Evolutionary conservation across 1,140 invertebrate genomes (phyloP).

Genomic region (Panagrolaimus sp.): DNA sequence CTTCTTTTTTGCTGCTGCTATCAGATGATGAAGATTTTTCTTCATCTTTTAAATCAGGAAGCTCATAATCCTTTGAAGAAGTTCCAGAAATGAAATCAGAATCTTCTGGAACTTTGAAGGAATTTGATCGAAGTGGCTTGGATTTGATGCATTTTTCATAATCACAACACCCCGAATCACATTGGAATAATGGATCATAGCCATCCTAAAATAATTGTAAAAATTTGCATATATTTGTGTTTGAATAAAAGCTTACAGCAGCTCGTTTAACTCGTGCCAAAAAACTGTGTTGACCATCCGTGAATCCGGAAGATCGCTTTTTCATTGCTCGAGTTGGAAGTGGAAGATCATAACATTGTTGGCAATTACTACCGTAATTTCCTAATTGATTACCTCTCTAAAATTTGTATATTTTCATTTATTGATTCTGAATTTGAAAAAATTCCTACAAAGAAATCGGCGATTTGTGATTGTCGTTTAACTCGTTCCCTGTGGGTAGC

Average conservation of each 20-base stretch:
- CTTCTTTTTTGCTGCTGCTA: no score
- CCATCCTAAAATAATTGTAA: not conserved
- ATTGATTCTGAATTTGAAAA: not conserved
- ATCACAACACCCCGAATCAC: not conserved
- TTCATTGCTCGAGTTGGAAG: not conserved
- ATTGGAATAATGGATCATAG: constrained; percentile 10
- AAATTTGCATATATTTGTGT: no score
- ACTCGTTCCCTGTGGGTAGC: constrained; percentile 3
- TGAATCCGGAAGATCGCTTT: not conserved
- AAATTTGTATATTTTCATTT: not conserved
- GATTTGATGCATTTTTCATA: not conserved
- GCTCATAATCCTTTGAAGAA: not conserved
- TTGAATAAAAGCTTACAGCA: not conserved
- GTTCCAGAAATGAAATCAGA: not conserved
- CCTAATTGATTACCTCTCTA: not conserved
- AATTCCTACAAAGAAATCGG: not conserved
- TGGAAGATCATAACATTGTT: not conserved
- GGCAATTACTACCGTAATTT: not conserved
- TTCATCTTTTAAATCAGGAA: not conserved
- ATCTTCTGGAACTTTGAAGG: constrained; percentile 12
- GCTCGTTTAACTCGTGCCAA: not conserved
- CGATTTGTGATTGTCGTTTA: not conserved
- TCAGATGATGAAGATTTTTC: not conserved
- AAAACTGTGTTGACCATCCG: not conserved
- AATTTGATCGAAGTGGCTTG: not conserved